Percentiles rank a stretch among this genome's conserved stretches.
Evolutionary conservation across 30 jellyfish, hydroid and myxozoan genomes (phyloP).

Genomic region (Catostylus mosaicus): DNA sequence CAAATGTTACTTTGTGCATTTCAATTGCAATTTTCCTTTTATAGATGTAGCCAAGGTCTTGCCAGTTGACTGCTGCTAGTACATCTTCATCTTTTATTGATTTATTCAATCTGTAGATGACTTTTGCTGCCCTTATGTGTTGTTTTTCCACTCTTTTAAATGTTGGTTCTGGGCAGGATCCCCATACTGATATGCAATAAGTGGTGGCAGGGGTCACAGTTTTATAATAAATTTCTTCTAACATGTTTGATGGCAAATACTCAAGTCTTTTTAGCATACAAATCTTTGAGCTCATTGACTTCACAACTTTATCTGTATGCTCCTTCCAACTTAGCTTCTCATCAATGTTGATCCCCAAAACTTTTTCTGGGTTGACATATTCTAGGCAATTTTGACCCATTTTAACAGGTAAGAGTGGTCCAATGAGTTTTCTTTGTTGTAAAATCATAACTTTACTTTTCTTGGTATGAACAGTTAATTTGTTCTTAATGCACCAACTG

Average conservation of each 20-base stretch:
- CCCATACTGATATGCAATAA: constrained; percentile 66
- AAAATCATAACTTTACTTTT: constrained; percentile 54
- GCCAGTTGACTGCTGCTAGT: constrained; percentile 61
- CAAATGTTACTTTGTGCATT: constrained; percentile 42
- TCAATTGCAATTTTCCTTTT: constrained; percentile 35
- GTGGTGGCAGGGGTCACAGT: constrained; percentile 54
- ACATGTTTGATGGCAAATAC: constrained; percentile 44
- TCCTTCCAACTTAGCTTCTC: constrained; percentile 59
- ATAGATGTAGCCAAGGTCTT: constrained; percentile 46
- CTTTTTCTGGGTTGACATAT: constrained; percentile 22
- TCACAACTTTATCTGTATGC: constrained; percentile 45
- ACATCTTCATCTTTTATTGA: constrained; percentile 32
- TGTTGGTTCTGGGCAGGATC: constrained; percentile 53
- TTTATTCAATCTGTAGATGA: constrained; percentile 35
- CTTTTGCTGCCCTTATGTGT: constrained; percentile 65
- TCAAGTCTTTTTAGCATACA: constrained; percentile 42
- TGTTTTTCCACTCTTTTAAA: constrained; percentile 33
- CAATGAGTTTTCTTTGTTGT: constrained; percentile 36
- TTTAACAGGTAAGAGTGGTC: constrained; percentile 65
- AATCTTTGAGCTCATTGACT: constrained; percentile 56
- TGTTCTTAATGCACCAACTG: constrained; percentile 51
- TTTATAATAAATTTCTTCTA: constrained; percentile 55
- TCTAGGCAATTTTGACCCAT: constrained; percentile 57
- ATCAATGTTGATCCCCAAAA: constrained; percentile 66
- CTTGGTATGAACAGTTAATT: constrained; percentile 52